Evolutionary conservation across 2,113 vertebrate species (phyloP).

Genomic region (Plecotus auritus): DNA sequence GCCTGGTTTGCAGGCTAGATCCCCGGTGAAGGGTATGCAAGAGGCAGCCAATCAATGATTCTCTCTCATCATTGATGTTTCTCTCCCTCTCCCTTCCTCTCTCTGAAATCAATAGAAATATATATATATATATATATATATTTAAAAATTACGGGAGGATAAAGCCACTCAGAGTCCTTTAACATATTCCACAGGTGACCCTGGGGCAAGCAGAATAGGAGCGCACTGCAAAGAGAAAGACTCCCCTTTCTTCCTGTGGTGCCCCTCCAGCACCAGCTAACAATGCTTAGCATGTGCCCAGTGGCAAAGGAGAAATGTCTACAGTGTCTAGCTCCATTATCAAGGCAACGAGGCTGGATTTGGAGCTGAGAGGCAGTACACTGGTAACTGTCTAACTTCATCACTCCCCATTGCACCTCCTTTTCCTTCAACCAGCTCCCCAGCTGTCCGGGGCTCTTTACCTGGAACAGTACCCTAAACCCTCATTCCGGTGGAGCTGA

Average conservation of each 20-base stretch:
- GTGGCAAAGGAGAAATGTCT: background rate
- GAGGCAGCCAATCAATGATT: too few species aligned
- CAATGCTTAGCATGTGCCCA: background rate
- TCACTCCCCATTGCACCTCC: accelerated
- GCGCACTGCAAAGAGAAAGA: background rate
- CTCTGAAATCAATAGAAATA: too few species aligned
- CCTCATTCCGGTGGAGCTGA: background rate
- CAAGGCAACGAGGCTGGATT: background rate
- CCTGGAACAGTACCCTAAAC: background rate
- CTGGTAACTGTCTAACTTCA: background rate
- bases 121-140: too few species aligned
- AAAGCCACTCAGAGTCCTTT: background rate
- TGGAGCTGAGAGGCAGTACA: background rate
- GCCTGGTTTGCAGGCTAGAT: too few species aligned
- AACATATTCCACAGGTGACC: background rate
- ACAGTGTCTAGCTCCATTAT: background rate
- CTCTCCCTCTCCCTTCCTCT: too few species aligned
- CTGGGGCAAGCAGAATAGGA: background rate
- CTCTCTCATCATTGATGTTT: too few species aligned
- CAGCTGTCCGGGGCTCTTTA: background rate
- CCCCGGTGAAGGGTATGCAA: too few species aligned
- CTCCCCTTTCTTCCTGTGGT: background rate
- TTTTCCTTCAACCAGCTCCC: background rate
- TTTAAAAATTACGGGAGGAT: background rate
- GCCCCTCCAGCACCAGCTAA: background rate